Evolutionary conservation across 2,888 invertebrate species (phyloP).

Genomic region (Watsonalla cultraria): DNA sequence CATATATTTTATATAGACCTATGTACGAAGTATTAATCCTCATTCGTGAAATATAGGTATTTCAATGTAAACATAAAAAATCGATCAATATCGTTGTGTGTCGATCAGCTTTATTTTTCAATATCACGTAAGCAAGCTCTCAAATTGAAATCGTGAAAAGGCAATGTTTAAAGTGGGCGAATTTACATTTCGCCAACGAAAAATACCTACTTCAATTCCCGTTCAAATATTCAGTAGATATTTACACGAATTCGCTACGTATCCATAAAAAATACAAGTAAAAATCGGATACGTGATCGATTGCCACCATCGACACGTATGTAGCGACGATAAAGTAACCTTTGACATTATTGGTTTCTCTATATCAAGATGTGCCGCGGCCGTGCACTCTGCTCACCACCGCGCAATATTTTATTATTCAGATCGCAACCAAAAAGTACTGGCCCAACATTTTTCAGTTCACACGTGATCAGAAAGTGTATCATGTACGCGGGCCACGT

Average conservation of each 20-base stretch:
- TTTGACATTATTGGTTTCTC: conserved; percentile 18
- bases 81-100: too few species aligned
- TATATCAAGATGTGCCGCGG: conserved; percentile 9
- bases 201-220: not conserved
- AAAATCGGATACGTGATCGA: conserved; percentile 21
- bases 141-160: not conserved
- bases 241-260: not conserved
- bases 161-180: too few species aligned
- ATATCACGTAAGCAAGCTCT: not conserved
- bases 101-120: not conserved
- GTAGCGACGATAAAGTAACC: conserved; percentile 23
- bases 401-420: conserved; percentile 46
- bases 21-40: too few species aligned
- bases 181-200: not conserved
- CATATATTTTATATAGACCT: too few species aligned
- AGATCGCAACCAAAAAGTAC: conserved; percentile 42
- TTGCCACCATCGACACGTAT: conserved; percentile 18
- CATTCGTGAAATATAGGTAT: too few species aligned
- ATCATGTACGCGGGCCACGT: conserved; percentile 33
- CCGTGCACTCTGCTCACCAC: conserved; percentile 8
- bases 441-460: conserved; percentile 58
- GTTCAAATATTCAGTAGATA: not conserved
- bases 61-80: too few species aligned
- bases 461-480: conserved; percentile 53
- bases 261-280: conserved; percentile 2